These are phyloP conservation scores for Cinclus cinclus DNA, from an alignment of 2,113 vertebrate species.

Conservation along the genomic window DNA sequence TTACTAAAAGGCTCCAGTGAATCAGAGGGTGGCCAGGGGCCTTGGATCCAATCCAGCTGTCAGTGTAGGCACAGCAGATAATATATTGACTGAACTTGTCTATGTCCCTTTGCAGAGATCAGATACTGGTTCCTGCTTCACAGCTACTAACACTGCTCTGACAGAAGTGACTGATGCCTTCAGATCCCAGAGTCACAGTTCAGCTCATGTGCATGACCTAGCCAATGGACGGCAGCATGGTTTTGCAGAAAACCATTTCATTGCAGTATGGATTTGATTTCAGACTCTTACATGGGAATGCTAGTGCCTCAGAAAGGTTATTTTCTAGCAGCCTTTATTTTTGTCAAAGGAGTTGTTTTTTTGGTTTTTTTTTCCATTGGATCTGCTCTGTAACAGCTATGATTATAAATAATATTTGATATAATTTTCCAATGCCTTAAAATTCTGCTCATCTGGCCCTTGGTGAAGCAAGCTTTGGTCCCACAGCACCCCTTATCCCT, in stretches of 20 bases:
- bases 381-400: neutral
- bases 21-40: neutral
- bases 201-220: neutral
- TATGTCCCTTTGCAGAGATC: neutral
- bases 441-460: neutral
- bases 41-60: slow-evolving; percentile 2
- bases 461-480: neutral
- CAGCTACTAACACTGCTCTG: slow-evolving; percentile 13
- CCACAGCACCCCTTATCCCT: neutral
- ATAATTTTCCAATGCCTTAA: neutral
- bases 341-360: neutral
- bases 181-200: slow-evolving; percentile 22
- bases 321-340: neutral
- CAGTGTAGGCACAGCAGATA: neutral
- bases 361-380: neutral
- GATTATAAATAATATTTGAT: neutral
- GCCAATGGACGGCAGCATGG: slow-evolving; percentile 2
- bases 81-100: neutral
- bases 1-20: neutral
- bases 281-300: neutral
- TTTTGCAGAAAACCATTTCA: slow-evolving; percentile 30
- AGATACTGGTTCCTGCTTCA: slow-evolving; percentile 1
- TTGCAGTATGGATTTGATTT: slow-evolving; percentile 17
- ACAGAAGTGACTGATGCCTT: slow-evolving; percentile 44
- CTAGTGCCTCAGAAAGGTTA: neutral